These are phyloP conservation scores for Manis crassicaudata DNA, from an alignment of 2,797 vertebrate species.

Conservation along the genomic window DNA sequence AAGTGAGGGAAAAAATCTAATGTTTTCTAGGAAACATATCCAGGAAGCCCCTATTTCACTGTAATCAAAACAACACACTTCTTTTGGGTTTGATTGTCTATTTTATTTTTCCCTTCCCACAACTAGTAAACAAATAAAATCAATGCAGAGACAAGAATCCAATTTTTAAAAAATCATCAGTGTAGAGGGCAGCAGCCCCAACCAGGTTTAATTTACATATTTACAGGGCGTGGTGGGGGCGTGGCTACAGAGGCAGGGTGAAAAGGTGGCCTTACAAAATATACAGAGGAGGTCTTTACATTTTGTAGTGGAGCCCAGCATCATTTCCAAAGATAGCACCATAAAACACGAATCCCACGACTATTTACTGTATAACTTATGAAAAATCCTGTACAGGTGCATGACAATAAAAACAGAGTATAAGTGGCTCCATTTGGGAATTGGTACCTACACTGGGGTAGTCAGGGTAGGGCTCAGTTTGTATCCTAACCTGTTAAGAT, in stretches of 20 bases:
- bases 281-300: conserved; percentile 74
- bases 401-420: conserved; percentile 80
- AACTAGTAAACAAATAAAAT: conserved; percentile 60
- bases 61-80: background rate
- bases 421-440: conserved; percentile 54
- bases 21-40: background rate
- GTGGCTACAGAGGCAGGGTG: conserved; percentile 48
- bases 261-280: conserved; percentile 81
- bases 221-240: conserved; percentile 56
- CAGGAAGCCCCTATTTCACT: background rate
- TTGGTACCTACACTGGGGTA: background rate
- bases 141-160: conserved; percentile 1
- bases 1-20: background rate
- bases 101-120: conserved; percentile 65
- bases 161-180: background rate
- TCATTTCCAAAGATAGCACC: conserved; percentile 74
- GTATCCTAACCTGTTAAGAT: background rate
- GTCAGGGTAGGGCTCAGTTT: background rate
- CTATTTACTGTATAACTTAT: conserved; percentile 78
- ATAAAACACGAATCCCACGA: conserved; percentile 70
- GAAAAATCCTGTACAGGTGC: conserved; percentile 82
- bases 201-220: conserved; percentile 47
- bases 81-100: background rate
- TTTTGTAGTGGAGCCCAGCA: conserved; percentile 78
- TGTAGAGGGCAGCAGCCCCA: background rate